Base-by-base conservation (phyloP, 2,888 invertebrate species). In the Scaptomyza reducta region DNA sequence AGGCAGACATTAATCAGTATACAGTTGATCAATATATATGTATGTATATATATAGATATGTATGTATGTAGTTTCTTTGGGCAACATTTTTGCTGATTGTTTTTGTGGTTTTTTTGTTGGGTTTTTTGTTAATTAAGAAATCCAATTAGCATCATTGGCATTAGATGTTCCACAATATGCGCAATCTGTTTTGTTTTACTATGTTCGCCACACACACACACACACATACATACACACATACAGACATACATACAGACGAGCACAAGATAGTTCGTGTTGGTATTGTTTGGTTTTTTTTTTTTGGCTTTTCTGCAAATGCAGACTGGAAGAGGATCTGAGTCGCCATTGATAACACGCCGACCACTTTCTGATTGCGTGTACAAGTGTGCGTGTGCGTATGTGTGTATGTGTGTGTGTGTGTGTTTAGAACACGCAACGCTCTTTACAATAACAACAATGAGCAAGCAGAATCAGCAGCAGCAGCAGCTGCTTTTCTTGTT, bases 121-220 rank as follows among this genome's bases (percentile, higher is more conserved):
- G 31, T 51, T 69, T 60, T 38, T 47, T 69, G 73, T 87, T 87
- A 87, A 83, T 83, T 83, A 83, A 79, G 83, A 87, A 83, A 83
- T 87, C 86, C 86, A 83, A 83, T 83, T 83, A 83, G 79, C 86
- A 85, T 82, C 68, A 82, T 82, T 81, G 82, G 70, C 86, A 85
- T 85, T 85, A 81, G 83, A 71, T 72, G 79, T 85, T 63, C 60
- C 61, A 66, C 64, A 85, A 85, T 85, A 85, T 84, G 81, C 76
- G 88, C 88, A 81, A 87, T 82, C 78, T 82, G 75, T 75, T 85
- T 73, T 73, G 65, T 81, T 74, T 86, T 69, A 27, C 27, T 27
- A 67, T 65, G 70, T 77, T 63, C 64, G 27, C 6, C 46, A 57
- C 35, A 45, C 55, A 44, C 49, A 63, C 42, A 54, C 56, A 60